Evolutionary conservation across 2,113 vertebrate genomes (phyloP).

Genomic region (Ivindomyrus marchei): DNA sequence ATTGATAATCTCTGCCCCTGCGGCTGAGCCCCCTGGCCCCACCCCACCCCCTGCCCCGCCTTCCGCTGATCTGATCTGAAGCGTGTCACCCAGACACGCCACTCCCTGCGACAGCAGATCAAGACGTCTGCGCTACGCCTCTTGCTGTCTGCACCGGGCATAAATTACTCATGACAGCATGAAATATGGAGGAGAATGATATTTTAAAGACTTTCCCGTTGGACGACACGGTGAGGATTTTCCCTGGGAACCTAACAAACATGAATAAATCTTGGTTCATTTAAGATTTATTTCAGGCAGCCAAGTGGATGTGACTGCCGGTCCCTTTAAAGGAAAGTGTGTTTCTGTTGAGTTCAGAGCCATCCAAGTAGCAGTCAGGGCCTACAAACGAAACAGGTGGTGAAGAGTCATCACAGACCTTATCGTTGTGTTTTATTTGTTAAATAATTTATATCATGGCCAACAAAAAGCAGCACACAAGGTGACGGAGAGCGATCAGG

Average conservation of each 20-base stretch:
- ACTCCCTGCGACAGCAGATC: background rate
- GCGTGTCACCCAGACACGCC: background rate
- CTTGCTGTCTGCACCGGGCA: background rate
- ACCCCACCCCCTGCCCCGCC: background rate
- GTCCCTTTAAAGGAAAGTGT: background rate
- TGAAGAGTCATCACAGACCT: background rate
- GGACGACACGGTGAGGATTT: background rate
- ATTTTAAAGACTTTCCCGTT: constrained; percentile 17
- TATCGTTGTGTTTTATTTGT: background rate
- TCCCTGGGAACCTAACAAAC: constrained; percentile 14
- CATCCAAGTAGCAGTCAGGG: background rate
- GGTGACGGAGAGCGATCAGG: background rate
- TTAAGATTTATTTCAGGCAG: constrained; percentile 7
- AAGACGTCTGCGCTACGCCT: background rate
- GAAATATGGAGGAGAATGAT: constrained; percentile 12
- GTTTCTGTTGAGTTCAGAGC: background rate
- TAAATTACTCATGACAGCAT: constrained; percentile 10
- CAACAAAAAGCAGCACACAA: background rate
- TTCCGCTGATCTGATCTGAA: background rate
- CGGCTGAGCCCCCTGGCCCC: background rate
- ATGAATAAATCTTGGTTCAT: constrained; percentile 16
- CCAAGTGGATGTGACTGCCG: background rate
- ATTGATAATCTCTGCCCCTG: background rate
- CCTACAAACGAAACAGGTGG: background rate
- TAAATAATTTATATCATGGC: background rate